phyloP scores from a whole-genome alignment of 2,113 vertebrate species.

The Semnornis frantzii region DNA sequence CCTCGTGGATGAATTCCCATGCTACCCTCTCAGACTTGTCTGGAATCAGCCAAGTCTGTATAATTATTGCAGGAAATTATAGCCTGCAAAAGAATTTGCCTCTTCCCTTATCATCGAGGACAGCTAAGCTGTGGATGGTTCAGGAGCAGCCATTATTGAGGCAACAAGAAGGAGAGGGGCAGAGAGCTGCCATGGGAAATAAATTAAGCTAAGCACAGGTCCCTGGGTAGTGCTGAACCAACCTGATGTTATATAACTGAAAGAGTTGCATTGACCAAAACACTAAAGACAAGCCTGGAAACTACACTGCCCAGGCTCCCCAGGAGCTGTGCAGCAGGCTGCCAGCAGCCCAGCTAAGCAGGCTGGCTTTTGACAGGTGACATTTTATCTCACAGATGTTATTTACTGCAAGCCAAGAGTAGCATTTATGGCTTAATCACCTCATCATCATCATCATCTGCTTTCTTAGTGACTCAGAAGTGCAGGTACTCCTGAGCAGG shows the following conservation, averaged over 20 bases:
- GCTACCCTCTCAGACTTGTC: not conserved
- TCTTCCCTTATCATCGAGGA: not conserved
- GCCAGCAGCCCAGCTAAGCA: not conserved
- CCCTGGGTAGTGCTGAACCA: not conserved
- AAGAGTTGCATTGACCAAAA: not conserved
- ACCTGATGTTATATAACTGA: not conserved
- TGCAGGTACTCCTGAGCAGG: not conserved
- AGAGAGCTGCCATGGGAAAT: not conserved
- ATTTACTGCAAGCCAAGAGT: not conserved
- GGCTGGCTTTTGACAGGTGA: not conserved
- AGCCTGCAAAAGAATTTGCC: not conserved
- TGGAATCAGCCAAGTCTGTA: not conserved
- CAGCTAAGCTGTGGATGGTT: not conserved
- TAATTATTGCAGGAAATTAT: not conserved
- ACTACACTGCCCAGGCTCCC: not conserved
- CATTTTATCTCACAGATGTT: not conserved
- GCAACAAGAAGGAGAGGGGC: not conserved
- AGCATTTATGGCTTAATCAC: not conserved
- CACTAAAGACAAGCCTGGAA: not conserved
- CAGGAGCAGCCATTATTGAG: not conserved
- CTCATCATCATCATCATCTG: not conserved
- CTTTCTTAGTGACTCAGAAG: not conserved
- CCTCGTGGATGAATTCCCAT: not conserved
- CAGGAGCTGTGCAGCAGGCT: not conserved
- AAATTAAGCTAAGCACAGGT: not conserved